Conservation (phyloP, 1,140 invertebrate species). For the Drosophila ficusphila region DNA sequence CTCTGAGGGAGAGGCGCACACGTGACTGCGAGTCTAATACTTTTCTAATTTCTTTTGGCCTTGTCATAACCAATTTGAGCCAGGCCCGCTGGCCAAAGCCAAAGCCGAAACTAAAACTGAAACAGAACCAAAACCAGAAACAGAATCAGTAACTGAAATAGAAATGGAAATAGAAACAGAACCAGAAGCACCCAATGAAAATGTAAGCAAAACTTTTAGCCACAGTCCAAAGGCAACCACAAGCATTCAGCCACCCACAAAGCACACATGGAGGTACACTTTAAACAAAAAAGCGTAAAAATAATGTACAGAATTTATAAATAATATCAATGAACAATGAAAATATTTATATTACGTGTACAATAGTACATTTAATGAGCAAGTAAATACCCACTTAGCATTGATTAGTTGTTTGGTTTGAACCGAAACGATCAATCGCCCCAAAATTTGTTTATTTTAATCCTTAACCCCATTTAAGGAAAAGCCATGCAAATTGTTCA, state of each 20-base stretch:
- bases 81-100: conserved; percentile 14
- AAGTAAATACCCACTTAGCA: no score
- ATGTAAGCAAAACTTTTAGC: conserved; percentile 62
- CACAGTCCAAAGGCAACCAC: conserved; percentile 7
- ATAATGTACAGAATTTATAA: not conserved
- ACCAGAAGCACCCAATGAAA: conserved; percentile 32
- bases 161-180: conserved; percentile 9
- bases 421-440: no score
- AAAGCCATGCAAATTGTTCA: not conserved
- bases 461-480: no score
- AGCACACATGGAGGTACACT: conserved; percentile 11
- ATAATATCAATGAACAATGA: not conserved
- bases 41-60: conserved; percentile 65
- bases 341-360: no score
- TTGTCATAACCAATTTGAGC: conserved; percentile 66
- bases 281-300: not conserved
- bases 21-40: conserved; percentile 64
- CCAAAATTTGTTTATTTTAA: no score
- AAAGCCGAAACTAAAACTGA: conserved; percentile 29
- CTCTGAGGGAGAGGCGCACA: conserved; percentile 16
- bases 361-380: no score
- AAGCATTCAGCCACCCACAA: conserved; percentile 7
- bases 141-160: conserved; percentile 12
- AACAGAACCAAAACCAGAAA: not conserved
- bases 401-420: no score